Percentiles rank a stretch among this genome's conserved stretches.
phyloP scores from a whole-genome alignment of 1,140 invertebrate genomes.

The Dreissena polymorpha region DNA sequence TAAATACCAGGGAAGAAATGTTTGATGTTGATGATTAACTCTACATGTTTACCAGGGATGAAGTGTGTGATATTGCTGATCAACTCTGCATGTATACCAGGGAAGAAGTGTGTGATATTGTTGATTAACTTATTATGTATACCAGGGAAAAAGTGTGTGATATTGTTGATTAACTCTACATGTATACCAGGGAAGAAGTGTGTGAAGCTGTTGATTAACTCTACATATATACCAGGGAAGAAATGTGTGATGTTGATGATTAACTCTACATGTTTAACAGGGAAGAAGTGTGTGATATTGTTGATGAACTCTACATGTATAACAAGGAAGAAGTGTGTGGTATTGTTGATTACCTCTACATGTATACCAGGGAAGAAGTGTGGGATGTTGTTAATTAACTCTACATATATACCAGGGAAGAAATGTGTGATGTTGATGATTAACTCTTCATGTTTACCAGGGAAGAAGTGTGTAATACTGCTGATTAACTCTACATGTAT shows the following conservation, averaged over 20 bases:
- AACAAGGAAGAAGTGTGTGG: slow-evolving; percentile 89
- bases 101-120: slow-evolving; percentile 90
- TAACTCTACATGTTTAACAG: too few relatives aligned
- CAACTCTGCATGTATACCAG: too few relatives aligned
- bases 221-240: too few relatives aligned
- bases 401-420: too few relatives aligned
- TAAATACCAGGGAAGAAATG: slow-evolving; percentile 90
- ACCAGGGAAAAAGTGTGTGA: slow-evolving; percentile 89
- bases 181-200: slow-evolving; percentile 90
- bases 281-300: slow-evolving; percentile 90
- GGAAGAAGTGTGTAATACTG: slow-evolving; percentile 90
- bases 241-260: slow-evolving; percentile 89
- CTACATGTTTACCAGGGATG: too few relatives aligned
- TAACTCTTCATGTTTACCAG: too few relatives aligned
- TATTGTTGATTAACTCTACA: too few relatives aligned
- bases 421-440: slow-evolving; percentile 89
- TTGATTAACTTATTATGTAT: too few relatives aligned
- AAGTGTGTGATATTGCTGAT: slow-evolving; percentile 89
- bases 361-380: slow-evolving; percentile 90
- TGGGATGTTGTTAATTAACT: slow-evolving; percentile 89
- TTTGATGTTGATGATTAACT: slow-evolving; percentile 88
- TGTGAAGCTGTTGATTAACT: slow-evolving; percentile 88
- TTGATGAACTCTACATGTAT: too few relatives aligned
- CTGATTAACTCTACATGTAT: too few relatives aligned
- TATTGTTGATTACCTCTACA: too few relatives aligned